A percentile compares a stretch with the other conserved stretches of the same genome.
These are phyloP conservation scores for Diaperis boleti DNA, from an alignment of 2,888 invertebrate species.

Conservation along the genomic window DNA sequence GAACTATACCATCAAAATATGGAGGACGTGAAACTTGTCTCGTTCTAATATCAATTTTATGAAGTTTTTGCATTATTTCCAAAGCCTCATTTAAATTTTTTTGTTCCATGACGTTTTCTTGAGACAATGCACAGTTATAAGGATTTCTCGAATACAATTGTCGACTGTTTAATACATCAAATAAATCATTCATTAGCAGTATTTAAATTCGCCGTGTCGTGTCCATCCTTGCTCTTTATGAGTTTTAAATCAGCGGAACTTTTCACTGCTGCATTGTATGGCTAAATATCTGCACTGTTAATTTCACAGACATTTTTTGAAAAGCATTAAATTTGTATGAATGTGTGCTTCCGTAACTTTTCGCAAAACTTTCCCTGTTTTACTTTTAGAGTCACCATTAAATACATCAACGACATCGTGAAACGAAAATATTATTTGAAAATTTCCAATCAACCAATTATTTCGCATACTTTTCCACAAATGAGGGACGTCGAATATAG, in stretches of 20 bases:
- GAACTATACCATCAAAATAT: no score
- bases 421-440: background rate
- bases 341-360: no score
- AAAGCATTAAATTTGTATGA: constrained; percentile 5
- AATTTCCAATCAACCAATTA: no score
- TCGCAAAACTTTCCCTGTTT: no score
- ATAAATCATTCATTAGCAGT: background rate
- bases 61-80: background rate
- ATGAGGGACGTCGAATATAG: no score
- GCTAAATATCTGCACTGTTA: background rate
- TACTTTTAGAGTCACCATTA: background rate
- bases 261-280: no score
- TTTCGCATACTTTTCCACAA: no score
- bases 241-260: no score
- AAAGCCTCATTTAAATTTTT: background rate
- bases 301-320: constrained; percentile 5
- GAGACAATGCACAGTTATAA: background rate
- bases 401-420: background rate
- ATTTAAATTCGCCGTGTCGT: no score
- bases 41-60: background rate
- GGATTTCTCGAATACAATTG: background rate
- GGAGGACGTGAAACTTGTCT: background rate
- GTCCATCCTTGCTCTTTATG: no score
- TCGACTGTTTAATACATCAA: background rate
- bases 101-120: background rate